Evolutionary conservation across 1,140 invertebrate species (phyloP), one percentile per base, ranked within the genome.

Genomic region (Lasioglossum baleicum): DNA sequence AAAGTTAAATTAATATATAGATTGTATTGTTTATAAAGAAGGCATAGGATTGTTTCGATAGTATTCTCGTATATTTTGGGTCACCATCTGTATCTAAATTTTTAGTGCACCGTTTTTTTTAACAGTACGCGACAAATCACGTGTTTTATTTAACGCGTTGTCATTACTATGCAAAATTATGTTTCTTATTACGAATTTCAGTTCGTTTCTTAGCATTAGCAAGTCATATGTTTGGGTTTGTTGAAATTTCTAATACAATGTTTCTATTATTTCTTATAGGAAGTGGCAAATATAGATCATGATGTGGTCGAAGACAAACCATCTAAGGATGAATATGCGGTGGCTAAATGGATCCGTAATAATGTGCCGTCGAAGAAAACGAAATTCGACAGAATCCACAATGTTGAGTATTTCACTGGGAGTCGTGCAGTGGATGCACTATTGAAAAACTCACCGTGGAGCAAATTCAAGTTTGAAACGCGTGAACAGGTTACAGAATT

Each of bases 321-420:
- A 2, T 95, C 96, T 2, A 99, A 99, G 93, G 96, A 98, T 66
- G 98, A 99, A 92, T 98, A 98, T 93, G 95, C 95, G 0, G 95
- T 99, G 35, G 98, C 98, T 0, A 98, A 98, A 92, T 99, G 97
- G 96, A 93, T 99, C 64, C 96, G 97, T 67, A 97, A 97, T 81
- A 98, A 99, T 93, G 96, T 98, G 20, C 98, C 97, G 20, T 97
- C 96, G 10, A 99, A 99, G 92, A 98, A 98, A 90, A 99, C 98
- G 0, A 99, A 98, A 93, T 98, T 99, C 90, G 89, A 92, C 53
- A 94, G 98, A 64, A 97, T 97, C 88, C 98, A 99, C 92, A 97
- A 98, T 93, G 98, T 99, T 0, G 97, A 99, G 92, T 99, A 99
- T 93, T 99, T 99, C 87, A 98, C 97, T 85, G 98, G 98, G 96